Evolutionary conservation across 37 sponge, comb jelly and placozoan genomes (phyloP), one percentile per base, ranked within the genome.

Genomic region (Spongilla lacustris): DNA sequence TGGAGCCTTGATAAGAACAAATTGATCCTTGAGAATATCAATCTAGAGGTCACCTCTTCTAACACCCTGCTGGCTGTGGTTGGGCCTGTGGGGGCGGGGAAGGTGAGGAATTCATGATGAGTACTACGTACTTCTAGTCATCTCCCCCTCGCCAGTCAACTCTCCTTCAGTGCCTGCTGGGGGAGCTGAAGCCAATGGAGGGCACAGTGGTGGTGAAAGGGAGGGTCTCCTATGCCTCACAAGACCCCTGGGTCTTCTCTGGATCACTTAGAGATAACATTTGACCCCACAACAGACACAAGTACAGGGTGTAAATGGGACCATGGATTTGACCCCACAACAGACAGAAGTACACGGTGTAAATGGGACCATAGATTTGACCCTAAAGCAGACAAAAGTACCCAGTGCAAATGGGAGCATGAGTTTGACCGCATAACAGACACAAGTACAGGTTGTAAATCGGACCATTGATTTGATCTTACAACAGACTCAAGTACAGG

Each of bases 191-290:
- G 23, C 76, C 89, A 81, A 32, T 88, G 49, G 73, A 75, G 14
- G 93, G 93, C 0, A 30, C 67, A 10, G 81, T 88, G 67, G 81
- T 36, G 24, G 77, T 90, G 69, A 76, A 71, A 26, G 94, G 94
- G 2, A 38, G 17, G 13, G 31, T 93, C 12, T 80, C 85, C 38
- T 93, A 93, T 78, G 81, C 94, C 35, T 83, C 88, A 17, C 94
- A 94, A 66, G 74, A 87, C 50, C 85, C 92, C 46, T 94, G 94
- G 94, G 85, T 94, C 25, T 94, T 91, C 77, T 87, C 88, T 72
- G 92, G 89, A 27, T 90, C 94, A 34, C 33, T 94, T 31, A 75
- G 85, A 33, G 92, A 94, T 17, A 94, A 94, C 73, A 91, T 94
- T 46, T n/a, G n/a, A n/a, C n/a, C n/a, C n/a, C n/a, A n/a, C n/a